Percentiles rank a stretch among this genome's conserved stretches.
These are phyloP conservation scores for Platalea minor DNA, from an alignment of 2,797 vertebrate genomes.

Conservation along the genomic window DNA sequence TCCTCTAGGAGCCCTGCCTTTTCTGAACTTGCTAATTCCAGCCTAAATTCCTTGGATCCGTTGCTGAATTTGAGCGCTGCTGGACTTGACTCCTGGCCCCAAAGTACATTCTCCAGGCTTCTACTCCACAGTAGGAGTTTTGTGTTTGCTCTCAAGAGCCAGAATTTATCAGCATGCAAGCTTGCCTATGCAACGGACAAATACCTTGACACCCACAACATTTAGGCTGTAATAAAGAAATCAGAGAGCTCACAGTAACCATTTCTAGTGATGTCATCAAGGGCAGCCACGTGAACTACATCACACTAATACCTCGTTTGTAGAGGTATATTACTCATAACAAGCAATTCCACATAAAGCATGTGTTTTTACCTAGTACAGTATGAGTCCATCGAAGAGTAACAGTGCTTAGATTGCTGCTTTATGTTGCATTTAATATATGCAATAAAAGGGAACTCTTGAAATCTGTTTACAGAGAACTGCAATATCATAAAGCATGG, in stretches of 20 bases:
- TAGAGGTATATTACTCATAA: background rate
- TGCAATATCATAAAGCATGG: background rate
- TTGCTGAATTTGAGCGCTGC: background rate
- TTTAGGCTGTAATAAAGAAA: background rate
- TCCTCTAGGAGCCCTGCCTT: background rate
- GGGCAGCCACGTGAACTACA: background rate
- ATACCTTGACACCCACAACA: background rate
- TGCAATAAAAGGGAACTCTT: background rate
- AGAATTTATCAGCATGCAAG: background rate
- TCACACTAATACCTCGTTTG: too few species aligned
- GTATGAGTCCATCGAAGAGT: background rate
- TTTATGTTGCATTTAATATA: background rate
- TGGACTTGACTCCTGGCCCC: background rate
- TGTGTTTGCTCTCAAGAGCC: background rate
- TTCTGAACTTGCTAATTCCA: background rate
- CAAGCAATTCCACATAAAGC: background rate
- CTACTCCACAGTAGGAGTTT: background rate
- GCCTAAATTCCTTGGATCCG: background rate
- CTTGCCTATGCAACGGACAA: background rate
- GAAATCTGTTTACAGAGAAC: background rate
- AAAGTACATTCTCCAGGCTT: background rate
- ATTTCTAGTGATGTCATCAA: background rate
- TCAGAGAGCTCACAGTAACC: background rate
- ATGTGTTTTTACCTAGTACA: background rate
- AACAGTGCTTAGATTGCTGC: background rate